Evolutionary conservation across 92 coral and sea anemone species (phyloP), one percentile per base, ranked within the genome.

Genomic region (Epizoanthus illoricatus): DNA sequence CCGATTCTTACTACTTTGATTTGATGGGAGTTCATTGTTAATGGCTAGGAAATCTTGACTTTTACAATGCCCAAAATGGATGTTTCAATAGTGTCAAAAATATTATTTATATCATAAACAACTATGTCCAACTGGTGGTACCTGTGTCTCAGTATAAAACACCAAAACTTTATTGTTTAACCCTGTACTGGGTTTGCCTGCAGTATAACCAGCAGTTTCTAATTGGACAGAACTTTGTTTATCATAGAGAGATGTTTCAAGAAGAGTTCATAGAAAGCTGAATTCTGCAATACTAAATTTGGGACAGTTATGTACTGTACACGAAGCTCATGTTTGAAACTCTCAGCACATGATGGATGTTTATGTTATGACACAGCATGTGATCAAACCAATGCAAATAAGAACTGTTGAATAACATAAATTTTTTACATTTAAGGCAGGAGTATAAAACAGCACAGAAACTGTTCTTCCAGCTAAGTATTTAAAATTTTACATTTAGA

Each of bases 291-390:
- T 52, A 9, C 56, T 9, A 52, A 52, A 52, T 52, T 52, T 52
- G 56, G 56, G 15, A 7, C 15, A 52, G 56, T 52, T 5, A 52
- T 13, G 2, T 12, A 12, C 10, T 52, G 56, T 52, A 13, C 56
- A 9, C 2, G 16, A 28, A 28, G 36, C 36, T 28, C 36, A 28
- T 28, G 36, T 1, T 28, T 28, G 36, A 28, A 28, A 52, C 56
- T 9, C 56, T 11, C 56, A 1, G 56, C 56, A 52, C 23, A 23
- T 55, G 23, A 76, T 61, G 45, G 20, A 63, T 78, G 65, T 62
- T 78, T 45, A 41, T 33, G 45, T 62, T 63, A 23, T 15, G 65
- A 62, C 45, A 78, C 82, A 78, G 57, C 70, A 62, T 63, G 71
- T 33, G 64, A 20, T 43, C 33, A 5, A 39, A 63, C 33, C 58